A percentile compares a stretch with the other conserved stretches of the same genome.
Conservation (phyloP, 2,888 invertebrate genomes). For the Bugulina stolonifera region DNA sequence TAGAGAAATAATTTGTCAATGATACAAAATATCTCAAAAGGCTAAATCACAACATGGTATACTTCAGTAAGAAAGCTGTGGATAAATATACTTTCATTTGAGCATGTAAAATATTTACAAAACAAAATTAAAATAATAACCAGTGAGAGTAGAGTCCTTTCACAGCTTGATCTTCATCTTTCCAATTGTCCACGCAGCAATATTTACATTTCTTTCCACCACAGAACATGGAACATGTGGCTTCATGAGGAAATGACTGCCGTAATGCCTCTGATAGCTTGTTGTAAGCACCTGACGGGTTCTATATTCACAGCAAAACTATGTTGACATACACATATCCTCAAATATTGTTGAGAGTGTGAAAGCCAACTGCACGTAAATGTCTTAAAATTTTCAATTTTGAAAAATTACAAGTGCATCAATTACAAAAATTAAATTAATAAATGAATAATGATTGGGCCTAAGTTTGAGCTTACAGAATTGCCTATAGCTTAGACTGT, state of each 20-base stretch:
- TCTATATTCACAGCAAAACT: too few relatives aligned
- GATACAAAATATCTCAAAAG: neutral
- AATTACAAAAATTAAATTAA: too few relatives aligned
- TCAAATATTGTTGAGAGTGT: too few relatives aligned
- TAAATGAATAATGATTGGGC: too few relatives aligned
- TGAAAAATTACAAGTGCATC: too few relatives aligned
- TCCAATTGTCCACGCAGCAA: constrained; percentile 63
- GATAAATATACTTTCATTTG: too few relatives aligned
- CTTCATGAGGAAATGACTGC: constrained; percentile 60
- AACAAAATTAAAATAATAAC: constrained; percentile 57
- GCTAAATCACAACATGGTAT: too few relatives aligned
- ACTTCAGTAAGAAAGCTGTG: neutral
- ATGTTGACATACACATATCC: too few relatives aligned
- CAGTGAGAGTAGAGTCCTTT: constrained; percentile 78
- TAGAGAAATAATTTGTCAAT: neutral
- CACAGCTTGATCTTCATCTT: constrained; percentile 63
- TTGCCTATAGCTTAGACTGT: too few relatives aligned
- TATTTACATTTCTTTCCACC: constrained; percentile 77
- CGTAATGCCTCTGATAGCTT: constrained; percentile 49
- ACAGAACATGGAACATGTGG: constrained; percentile 77
- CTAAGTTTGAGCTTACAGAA: too few relatives aligned
- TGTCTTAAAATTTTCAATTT: too few relatives aligned
- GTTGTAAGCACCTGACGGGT: constrained; percentile 41
- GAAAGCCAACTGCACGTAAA: too few relatives aligned
- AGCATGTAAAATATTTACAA: neutral